These are phyloP conservation scores for Fragum fragum DNA, from an alignment of 2,888 invertebrate species.

Conservation along the genomic window DNA sequence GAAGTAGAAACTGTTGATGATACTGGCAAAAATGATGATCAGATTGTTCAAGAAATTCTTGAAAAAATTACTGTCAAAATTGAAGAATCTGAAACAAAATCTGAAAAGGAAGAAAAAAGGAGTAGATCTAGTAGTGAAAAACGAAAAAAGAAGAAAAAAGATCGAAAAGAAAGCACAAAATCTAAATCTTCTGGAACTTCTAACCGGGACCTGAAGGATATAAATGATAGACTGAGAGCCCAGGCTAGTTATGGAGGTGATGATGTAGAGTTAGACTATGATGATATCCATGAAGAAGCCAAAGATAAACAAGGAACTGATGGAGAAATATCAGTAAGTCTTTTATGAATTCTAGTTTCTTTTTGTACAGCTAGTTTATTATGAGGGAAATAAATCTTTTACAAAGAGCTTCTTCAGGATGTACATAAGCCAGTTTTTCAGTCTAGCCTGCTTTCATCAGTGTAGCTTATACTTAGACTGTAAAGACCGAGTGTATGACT, in stretches of 20 bases:
- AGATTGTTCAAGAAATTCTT: constrained; percentile 53
- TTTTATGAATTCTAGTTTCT: background rate
- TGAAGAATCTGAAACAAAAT: constrained; percentile 34
- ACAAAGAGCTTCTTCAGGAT: too few relatives aligned
- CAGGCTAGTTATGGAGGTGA: constrained; percentile 75
- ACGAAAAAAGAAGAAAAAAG: constrained; percentile 25
- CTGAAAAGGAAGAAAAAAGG: constrained; percentile 23
- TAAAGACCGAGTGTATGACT: too few relatives aligned
- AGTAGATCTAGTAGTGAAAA: constrained; percentile 27
- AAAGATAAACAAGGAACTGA: constrained; percentile 72
- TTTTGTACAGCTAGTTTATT: too few relatives aligned
- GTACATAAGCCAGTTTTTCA: too few relatives aligned
- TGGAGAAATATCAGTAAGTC: constrained; percentile 64
- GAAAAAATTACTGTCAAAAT: constrained; percentile 60
- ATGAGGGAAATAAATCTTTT: too few relatives aligned
- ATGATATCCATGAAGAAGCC: constrained; percentile 79
- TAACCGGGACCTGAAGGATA: constrained; percentile 53
- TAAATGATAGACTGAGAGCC: constrained; percentile 68
- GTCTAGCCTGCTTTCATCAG: too few relatives aligned
- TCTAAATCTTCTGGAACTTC: constrained; percentile 17
- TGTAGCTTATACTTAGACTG: too few relatives aligned
- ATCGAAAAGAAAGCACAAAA: constrained; percentile 44
- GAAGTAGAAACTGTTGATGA: constrained; percentile 53
- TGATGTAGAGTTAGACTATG: constrained; percentile 87
- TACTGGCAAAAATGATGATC: constrained; percentile 50